A percentile compares a stretch with the other conserved stretches of the same genome.
These are phyloP conservation scores for Sycophila texana DNA, from an alignment of 2,888 invertebrate species.

Conservation along the genomic window DNA sequence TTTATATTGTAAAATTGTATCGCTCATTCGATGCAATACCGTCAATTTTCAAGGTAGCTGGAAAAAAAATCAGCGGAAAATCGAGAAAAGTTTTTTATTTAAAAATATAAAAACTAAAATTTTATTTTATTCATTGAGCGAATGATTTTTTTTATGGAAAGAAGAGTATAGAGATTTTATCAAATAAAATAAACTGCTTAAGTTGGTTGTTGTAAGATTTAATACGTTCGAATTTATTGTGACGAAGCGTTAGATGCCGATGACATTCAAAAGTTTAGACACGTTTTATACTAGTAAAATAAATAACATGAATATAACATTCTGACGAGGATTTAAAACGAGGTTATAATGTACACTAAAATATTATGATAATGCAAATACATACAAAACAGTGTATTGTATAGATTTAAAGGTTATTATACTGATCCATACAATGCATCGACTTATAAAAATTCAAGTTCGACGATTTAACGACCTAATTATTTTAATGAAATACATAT, in stretches of 20 bases:
- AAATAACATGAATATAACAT: constrained; percentile 43
- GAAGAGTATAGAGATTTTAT: constrained; percentile 53
- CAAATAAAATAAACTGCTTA: constrained; percentile 41
- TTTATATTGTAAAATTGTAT: constrained; percentile 46
- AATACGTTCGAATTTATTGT: constrained; percentile 53
- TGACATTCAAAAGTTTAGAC: constrained; percentile 55
- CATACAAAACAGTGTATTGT: constrained; percentile 46
- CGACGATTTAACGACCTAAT: constrained; percentile 51
- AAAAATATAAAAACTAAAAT: constrained; percentile 12
- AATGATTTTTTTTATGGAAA: constrained; percentile 34
- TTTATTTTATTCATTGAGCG: constrained; percentile 6
- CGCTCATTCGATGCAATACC: constrained; percentile 36
- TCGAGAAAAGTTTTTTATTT: constrained; percentile 24
- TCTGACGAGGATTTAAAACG: constrained; percentile 44
- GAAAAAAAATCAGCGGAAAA: too few relatives aligned
- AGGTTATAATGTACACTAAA: constrained; percentile 55
- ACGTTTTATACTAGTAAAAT: constrained; percentile 50
- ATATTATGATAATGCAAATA: constrained; percentile 50
- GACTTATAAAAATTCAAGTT: constrained; percentile 47
- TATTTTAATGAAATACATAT: constrained; percentile 28
- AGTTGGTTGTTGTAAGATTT: constrained; percentile 54
- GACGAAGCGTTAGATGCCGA: constrained; percentile 56
- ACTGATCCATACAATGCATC: constrained; percentile 42
- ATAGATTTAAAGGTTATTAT: constrained; percentile 45
- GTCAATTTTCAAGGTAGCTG: constrained; percentile 49